Conservation (phyloP, 2,888 invertebrate species). For the Alcis repandata region DNA sequence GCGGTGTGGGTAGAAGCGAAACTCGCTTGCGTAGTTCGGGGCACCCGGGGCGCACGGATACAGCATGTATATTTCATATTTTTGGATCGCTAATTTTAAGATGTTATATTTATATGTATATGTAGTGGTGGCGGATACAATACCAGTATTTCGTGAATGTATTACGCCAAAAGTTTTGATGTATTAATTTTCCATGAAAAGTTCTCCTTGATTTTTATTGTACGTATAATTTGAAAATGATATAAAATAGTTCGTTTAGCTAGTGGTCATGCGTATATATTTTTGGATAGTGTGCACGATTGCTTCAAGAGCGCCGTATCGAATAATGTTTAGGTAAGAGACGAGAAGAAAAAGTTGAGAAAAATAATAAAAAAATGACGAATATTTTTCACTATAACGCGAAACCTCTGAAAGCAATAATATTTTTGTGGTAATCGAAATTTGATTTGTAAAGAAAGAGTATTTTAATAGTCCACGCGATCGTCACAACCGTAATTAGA, state of each 20-base stretch:
- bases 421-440: conserved; percentile 81
- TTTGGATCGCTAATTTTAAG: conserved; percentile 87
- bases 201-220: conserved; percentile 70
- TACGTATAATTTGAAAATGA: conserved; percentile 47
- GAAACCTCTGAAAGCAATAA: conserved; percentile 82
- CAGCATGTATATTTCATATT: conserved; percentile 86
- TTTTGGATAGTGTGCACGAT: conserved; percentile 84
- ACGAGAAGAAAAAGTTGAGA: conserved; percentile 54
- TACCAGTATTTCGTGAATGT: conserved; percentile 83
- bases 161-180: conserved; percentile 86
- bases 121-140: conserved; percentile 84
- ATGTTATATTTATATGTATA: conserved; percentile 87
- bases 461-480: conserved; percentile 80
- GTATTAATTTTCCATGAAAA: conserved; percentile 83
- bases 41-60: conserved; percentile 81
- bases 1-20: conserved; percentile 53
- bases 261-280: conserved; percentile 84
- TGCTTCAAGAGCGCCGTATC: conserved; percentile 76
- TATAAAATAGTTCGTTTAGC: conserved; percentile 81
- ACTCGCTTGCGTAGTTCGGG: conserved; percentile 67
- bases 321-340: conserved; percentile 55
- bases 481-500: conserved; percentile 75
- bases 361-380: conserved; percentile 55
- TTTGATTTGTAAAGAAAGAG: conserved; percentile 73
- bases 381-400: conserved; percentile 79